Base-by-base conservation (phyloP, 2,113 vertebrate genomes). In the Zootoca vivipara region DNA sequence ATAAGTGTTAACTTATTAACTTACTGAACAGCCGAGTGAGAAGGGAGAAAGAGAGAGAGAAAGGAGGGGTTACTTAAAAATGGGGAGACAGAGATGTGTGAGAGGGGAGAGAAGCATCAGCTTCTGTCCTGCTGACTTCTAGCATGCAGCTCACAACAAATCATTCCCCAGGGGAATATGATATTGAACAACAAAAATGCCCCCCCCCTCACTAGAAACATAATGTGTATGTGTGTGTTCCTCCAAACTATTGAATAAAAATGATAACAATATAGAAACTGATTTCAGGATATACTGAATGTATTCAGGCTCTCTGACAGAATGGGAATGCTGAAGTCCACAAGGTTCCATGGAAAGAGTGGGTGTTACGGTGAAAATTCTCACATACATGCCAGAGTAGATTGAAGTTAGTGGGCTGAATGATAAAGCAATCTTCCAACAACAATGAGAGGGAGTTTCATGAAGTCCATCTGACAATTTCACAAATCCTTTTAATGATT, bases 281-380 rank as follows among this genome's bases (percentile, higher is more conserved):
- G 64, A 4, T 65, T 83, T 73, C 40, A 24, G 86, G 87, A 81
- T 2, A 82, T n/a, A 75, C 62, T 81, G 85, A 92, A 90, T 22
- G 79, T 40, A 85, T 90, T 82, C 83, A 83, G 75, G 42, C 46
- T 89, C 89, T 84, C 72, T 83, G 93, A 89, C 56, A 92, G 83
- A 92, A 85, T 20, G 56, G 42, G 9, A 92, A 89, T 16, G 79
- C 90, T 78, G 85, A 86, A 78, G 90, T 52, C 69, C 38, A 91
- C 42, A 92, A 0, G 0, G 74, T 52, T 90, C 75, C 65, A 9
- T 69, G 1, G 70, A 85, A 73, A 1, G 52, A 75, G 86, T 18
- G 72, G 87, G 84, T 89, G 79, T 86, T 88, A 79, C 80, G 92
- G 92, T 52, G 72, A 74, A 35, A 82, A 93, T 84, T 89, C 26